Conservation (phyloP, 2,113 vertebrate genomes). For the Anolis sagrei region DNA sequence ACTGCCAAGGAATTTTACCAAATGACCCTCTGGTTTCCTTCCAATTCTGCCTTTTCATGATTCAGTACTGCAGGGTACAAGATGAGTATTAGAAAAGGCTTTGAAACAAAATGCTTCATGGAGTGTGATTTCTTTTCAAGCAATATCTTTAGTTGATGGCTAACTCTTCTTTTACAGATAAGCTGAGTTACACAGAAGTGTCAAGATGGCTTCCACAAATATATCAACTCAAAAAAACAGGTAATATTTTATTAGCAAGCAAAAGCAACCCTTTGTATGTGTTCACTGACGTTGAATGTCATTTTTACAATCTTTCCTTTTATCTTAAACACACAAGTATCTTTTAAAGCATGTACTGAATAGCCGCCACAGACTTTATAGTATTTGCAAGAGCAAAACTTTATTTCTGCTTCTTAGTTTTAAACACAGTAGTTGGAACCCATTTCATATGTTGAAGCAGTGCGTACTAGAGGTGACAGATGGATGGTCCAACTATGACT, state of each 20-base stretch:
- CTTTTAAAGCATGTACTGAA: neutral
- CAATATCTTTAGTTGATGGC: neutral
- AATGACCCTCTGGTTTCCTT: too few species aligned
- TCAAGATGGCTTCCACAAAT: conserved; percentile 55
- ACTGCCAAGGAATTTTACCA: too few species aligned
- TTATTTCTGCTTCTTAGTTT: neutral
- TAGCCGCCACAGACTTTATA: neutral
- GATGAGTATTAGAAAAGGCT: neutral
- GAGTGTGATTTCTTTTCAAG: neutral
- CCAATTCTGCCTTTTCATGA: too few species aligned
- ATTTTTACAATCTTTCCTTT: neutral
- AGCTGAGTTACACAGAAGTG: conserved; percentile 42
- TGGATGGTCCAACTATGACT: neutral
- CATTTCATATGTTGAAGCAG: neutral
- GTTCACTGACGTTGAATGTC: neutral
- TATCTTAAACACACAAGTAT: too few species aligned
- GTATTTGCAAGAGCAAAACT: neutral
- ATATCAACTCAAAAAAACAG: conserved; percentile 31
- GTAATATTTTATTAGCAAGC: conserved; percentile 45
- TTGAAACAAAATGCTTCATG: neutral
- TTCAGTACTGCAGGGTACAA: neutral
- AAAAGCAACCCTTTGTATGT: neutral
- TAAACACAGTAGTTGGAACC: neutral
- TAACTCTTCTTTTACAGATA: conserved; percentile 66
- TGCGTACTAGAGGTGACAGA: neutral